These are phyloP conservation scores for Caenorhabditis sp. DNA, from an alignment of 2,888 invertebrate genomes.

Conservation along the genomic window DNA sequence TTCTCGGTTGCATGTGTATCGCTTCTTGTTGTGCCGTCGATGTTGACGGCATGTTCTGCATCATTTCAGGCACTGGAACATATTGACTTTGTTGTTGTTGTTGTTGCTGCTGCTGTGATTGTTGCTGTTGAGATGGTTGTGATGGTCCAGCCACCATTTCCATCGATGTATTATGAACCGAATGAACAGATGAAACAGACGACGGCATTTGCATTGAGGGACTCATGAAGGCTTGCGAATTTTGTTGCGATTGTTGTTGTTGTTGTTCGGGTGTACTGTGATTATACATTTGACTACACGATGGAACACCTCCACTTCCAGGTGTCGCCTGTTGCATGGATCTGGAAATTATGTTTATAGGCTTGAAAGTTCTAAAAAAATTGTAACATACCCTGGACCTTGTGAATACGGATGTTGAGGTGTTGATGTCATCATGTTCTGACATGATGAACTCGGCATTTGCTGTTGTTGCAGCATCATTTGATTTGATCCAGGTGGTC, in stretches of 20 bases:
- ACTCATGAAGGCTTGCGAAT: constrained; percentile 34
- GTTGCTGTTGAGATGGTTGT: constrained; percentile 2
- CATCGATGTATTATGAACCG: constrained; percentile 41
- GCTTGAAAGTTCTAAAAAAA: too few species aligned
- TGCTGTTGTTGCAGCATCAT: constrained; percentile 2
- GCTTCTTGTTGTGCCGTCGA: background rate
- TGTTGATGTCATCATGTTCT: constrained; percentile 21
- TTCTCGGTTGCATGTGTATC: background rate
- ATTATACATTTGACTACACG: constrained; percentile 30
- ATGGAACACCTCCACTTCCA: constrained; percentile 42
- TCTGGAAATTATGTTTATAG: too few species aligned
- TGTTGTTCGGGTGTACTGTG: constrained; percentile 48
- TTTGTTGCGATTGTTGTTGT: constrained; percentile 8
- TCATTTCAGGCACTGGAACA: background rate
- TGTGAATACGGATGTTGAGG: constrained; percentile 17
- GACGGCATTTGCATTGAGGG: constrained; percentile 44
- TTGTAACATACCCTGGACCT: constrained; percentile 2
- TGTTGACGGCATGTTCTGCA: background rate
- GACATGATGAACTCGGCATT: background rate
- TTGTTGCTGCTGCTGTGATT: constrained; percentile 6
- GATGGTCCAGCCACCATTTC: constrained; percentile 25
- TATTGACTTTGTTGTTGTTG: constrained; percentile 19
- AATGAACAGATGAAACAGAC: constrained; percentile 49
- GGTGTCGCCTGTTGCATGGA: constrained; percentile 48
- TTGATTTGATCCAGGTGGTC: constrained; percentile 4